phyloP scores from a whole-genome alignment of 2,888 invertebrate genomes.

The Acrocera orbiculus region DNA sequence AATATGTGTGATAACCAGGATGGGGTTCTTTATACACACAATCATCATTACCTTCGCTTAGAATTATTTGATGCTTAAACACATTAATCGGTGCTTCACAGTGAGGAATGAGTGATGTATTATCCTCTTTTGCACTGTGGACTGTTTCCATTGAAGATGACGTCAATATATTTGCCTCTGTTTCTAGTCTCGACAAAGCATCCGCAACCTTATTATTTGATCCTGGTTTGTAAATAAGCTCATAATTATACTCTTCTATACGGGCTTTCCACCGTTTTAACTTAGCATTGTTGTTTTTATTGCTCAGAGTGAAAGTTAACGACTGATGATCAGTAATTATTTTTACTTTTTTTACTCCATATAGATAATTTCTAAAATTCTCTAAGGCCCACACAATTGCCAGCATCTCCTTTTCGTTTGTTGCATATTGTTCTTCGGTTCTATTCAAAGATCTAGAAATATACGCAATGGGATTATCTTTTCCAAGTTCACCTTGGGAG shows the following conservation, averaged over 20 bases:
- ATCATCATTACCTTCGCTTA: background rate
- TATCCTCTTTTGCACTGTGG: slow-evolving; percentile 12
- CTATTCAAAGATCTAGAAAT: slow-evolving; percentile 4
- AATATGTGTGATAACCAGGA: background rate
- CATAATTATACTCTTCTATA: slow-evolving; percentile 10
- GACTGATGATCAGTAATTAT: slow-evolving; percentile 11
- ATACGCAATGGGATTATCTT: slow-evolving; percentile 1
- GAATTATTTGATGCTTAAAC: background rate
- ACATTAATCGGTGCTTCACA: slow-evolving; percentile 2
- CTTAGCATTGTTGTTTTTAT: slow-evolving; percentile 8
- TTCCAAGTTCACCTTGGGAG: slow-evolving; percentile 1
- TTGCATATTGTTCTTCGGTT: slow-evolving; percentile 11
- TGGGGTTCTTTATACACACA: slow-evolving; percentile 1
- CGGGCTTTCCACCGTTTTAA: slow-evolving; percentile 10
- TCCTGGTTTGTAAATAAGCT: slow-evolving; percentile 10
- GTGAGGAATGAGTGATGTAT: background rate
- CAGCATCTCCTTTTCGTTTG: slow-evolving; percentile 9
- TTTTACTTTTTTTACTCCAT: slow-evolving; percentile 9
- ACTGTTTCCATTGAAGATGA: slow-evolving; percentile 1
- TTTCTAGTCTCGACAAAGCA: slow-evolving; percentile 6
- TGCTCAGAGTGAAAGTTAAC: slow-evolving; percentile 6
- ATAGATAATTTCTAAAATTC: slow-evolving; percentile 8
- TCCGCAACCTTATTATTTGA: slow-evolving; percentile 7
- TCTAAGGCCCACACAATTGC: slow-evolving; percentile 8
- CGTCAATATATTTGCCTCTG: background rate